A percentile compares a stretch with the other conserved stretches of the same genome.
Conservation (phyloP, 2,113 vertebrate genomes). For the Fregata magnificens region DNA sequence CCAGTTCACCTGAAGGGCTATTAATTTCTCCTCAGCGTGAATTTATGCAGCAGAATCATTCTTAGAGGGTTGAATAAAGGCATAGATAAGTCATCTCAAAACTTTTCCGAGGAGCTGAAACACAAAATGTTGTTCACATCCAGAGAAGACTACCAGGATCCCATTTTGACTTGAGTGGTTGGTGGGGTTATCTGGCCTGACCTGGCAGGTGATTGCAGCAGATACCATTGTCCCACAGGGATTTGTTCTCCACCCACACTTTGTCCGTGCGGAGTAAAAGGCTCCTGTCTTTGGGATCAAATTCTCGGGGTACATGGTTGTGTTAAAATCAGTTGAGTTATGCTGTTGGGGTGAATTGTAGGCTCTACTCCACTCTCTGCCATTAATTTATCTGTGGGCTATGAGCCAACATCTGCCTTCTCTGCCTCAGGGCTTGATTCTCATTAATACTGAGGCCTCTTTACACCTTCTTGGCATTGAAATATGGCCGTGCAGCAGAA, state of each 20-base stretch:
- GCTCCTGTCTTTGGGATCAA: not conserved
- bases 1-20: not conserved
- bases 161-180: not conserved
- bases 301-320: not conserved
- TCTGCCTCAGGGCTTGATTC: not conserved
- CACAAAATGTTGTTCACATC: accelerated
- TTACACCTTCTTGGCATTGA: not conserved
- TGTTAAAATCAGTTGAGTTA: not conserved
- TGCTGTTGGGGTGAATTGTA: not conserved
- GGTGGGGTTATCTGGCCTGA: not conserved
- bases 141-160: not conserved
- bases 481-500: not conserved
- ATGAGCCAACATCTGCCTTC: not conserved
- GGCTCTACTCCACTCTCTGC: not conserved
- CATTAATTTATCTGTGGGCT: constrained; percentile 8
- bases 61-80: not conserved
- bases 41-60: not conserved
- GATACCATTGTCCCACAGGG: not conserved
- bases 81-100: not conserved
- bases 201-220: not conserved
- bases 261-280: not conserved
- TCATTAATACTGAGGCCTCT: not conserved
- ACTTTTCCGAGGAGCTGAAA: not conserved
- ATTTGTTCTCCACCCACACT: not conserved
- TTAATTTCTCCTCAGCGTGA: not conserved